These are phyloP conservation scores for Drosophila miranda DNA, from an alignment of 1,140 invertebrate species.

Conservation along the genomic window DNA sequence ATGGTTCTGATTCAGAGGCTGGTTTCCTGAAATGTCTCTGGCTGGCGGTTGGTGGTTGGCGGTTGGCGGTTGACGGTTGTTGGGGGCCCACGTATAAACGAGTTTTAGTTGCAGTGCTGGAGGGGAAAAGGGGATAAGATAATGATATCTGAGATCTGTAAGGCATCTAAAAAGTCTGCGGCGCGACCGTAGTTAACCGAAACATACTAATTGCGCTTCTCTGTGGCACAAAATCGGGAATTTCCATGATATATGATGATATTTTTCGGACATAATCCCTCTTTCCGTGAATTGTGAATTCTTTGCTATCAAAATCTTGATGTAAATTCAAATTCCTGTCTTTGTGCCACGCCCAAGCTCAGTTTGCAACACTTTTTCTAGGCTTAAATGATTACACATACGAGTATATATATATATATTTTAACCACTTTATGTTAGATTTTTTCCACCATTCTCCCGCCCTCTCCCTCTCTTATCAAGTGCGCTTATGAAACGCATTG, in stretches of 20 bases:
- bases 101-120: conserved; percentile 35
- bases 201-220: conserved; percentile 25
- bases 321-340: conserved; percentile 9
- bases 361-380: conserved; percentile 39
- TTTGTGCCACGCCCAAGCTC: conserved; percentile 19
- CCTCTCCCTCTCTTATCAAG: conserved; percentile 43
- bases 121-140: conserved; percentile 18
- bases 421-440: conserved; percentile 43
- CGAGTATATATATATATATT: conserved; percentile 32
- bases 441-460: too few species aligned
- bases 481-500: conserved; percentile 77
- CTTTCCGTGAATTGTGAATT: neutral
- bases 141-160: conserved; percentile 37
- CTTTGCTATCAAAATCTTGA: neutral
- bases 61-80: neutral
- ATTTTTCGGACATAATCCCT: conserved; percentile 1
- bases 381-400: conserved; percentile 47
- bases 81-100: conserved; percentile 3
- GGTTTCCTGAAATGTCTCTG: conserved; percentile 41
- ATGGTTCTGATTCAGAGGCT: conserved; percentile 21
- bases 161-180: conserved; percentile 43
- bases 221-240: conserved; percentile 23
- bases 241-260: neutral
- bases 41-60: neutral
- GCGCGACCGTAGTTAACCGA: conserved; percentile 47